Evolutionary conservation across 2,113 vertebrate species (phyloP).

Genomic region (Dasyprocta punctata): DNA sequence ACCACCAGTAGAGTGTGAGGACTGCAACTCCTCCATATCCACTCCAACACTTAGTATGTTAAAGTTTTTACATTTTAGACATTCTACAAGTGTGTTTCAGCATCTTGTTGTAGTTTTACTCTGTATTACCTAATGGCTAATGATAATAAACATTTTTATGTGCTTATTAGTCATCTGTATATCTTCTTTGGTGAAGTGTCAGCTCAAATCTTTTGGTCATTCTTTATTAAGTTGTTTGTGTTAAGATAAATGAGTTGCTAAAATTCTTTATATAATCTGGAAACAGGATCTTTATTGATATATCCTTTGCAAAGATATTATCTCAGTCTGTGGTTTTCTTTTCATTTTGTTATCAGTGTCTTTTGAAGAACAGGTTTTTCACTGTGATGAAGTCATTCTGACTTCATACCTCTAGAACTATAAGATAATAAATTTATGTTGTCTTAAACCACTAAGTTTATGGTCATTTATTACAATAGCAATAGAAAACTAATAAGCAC

Average conservation of each 20-base stretch:
- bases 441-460: neutral
- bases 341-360: constrained; percentile 4
- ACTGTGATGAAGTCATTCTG: neutral
- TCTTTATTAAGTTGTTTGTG: neutral
- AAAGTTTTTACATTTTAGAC: too few species aligned
- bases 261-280: constrained; percentile 14
- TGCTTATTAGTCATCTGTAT: neutral
- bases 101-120: neutral
- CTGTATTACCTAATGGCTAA: constrained; percentile 21
- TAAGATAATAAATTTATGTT: neutral
- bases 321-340: neutral
- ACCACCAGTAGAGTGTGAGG: neutral
- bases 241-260: neutral
- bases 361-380: neutral
- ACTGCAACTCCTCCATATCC: neutral
- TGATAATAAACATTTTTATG: neutral
- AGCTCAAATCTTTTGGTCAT: neutral
- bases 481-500: neutral
- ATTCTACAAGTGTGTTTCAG: too few species aligned
- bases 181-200: neutral
- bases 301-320: neutral
- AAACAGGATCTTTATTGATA: neutral
- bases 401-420: neutral
- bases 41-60: neutral
- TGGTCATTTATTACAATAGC: neutral